Base-by-base conservation (phyloP, 2,888 invertebrate species). In the Bembecia ichneumoniformis region DNA sequence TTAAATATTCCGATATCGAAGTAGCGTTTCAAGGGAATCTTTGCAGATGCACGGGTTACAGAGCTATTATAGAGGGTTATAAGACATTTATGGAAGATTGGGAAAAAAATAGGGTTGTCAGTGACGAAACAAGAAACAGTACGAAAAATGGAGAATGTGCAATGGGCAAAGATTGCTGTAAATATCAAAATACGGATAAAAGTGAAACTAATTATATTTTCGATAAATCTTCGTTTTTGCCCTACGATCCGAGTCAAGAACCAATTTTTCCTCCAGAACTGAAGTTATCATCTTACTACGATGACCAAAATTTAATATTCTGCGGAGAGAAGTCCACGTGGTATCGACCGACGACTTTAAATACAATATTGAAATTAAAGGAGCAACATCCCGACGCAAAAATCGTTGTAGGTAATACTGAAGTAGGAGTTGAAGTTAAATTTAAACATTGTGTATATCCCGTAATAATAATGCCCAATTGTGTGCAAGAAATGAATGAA, bases 21-120 rank as follows among this genome's bases (percentile, higher is more conserved):
- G 88, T 90, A 3, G 91, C 93, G 2, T 92, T 94, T 59, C 93
- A 94, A 88, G 93, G 94, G 68, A 89, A 88, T 59, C 77, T 96
- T 11, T 96, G 96, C 63, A 88, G 96, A 58, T 96, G 96, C 69
- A 96, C 96, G 1, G 96, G 96, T 0, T 96, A 96, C 64, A 82
- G 96, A 55, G 93, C 96, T 0, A 96, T 96, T 52, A 90, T 96
- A 51, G 95, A 96, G 68, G 95, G 94, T 0, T 94, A 92, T 64
- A 91, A 90, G 71, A 91, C 93, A 0, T 94, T 95, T 56, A 90
- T 91, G 1, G 92, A 92, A 77, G 91, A 92, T 64, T 92, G 91
- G 91, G 92, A 92, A 70, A 70, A 78, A 5, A 70, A 80, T 46
- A 82, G 86, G 54, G 55, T 83, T n/a, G 49, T 59, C 13, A 75